These are phyloP conservation scores for Orthosia gracilis DNA, from an alignment of 2,888 invertebrate species.

Conservation along the genomic window DNA sequence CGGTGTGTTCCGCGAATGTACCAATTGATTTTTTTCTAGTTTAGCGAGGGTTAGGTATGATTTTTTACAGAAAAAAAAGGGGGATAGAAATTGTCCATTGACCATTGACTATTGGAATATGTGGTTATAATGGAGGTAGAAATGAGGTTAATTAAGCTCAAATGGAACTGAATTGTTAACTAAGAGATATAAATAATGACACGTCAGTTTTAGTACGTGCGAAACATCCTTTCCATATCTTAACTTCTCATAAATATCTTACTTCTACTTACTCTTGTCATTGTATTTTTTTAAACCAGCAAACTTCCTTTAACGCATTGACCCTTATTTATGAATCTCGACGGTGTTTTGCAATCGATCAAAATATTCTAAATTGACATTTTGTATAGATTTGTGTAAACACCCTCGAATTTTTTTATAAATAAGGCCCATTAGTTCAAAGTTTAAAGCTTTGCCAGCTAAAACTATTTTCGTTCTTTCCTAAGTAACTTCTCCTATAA, in stretches of 20 bases:
- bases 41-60: conserved; percentile 12
- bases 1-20: conserved; percentile 49
- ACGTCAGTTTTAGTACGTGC: not conserved
- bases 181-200: not conserved
- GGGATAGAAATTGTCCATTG: not conserved
- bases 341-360: too few species aligned
- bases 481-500: not conserved
- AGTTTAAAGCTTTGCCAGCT: too few species aligned
- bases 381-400: too few species aligned
- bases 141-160: not conserved
- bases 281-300: not conserved
- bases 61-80: conserved; percentile 9
- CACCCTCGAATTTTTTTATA: too few species aligned
- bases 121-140: not conserved
- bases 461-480: not conserved
- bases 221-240: not conserved
- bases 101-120: too few species aligned
- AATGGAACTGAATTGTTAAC: not conserved
- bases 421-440: too few species aligned
- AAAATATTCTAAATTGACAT: too few species aligned
- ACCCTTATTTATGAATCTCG: too few species aligned
- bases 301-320: not conserved
- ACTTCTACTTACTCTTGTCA: not conserved
- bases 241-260: not conserved
- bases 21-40: conserved; percentile 60